Percentiles rank a stretch among this genome's conserved stretches.
These are phyloP conservation scores for Selene dorsalis DNA, from an alignment of 2,797 vertebrate species.

Conservation along the genomic window DNA sequence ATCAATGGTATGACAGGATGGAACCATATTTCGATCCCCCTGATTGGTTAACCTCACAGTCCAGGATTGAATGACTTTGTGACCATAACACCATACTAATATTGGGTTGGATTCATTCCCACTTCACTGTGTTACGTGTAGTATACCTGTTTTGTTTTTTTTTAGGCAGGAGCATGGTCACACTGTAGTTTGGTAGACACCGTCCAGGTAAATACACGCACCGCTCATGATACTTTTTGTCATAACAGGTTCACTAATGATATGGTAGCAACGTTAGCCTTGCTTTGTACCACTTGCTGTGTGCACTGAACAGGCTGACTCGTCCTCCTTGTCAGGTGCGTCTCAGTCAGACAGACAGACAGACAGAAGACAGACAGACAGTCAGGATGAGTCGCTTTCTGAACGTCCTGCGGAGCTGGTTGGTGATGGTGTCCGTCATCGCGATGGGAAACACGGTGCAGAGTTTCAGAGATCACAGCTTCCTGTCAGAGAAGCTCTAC, in stretches of 20 bases:
- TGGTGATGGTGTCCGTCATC: conserved; percentile 95
- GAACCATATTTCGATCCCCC: conserved; percentile 41
- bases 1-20: conserved; percentile 69
- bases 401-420: conserved; percentile 94
- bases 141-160: not conserved
- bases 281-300: not conserved
- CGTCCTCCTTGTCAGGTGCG: conserved; percentile 51
- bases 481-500: conserved; percentile 96
- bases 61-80: conserved; percentile 24
- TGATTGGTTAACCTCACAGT: conserved; percentile 71
- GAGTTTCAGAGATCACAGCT: conserved; percentile 95
- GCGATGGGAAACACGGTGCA: conserved; percentile 94
- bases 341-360: conserved; percentile 42
- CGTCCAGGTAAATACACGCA: conserved; percentile 50
- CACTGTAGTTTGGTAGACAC: conserved; percentile 24
- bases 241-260: not conserved
- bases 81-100: not conserved
- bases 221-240: not conserved
- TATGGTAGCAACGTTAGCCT: conserved; percentile 17
- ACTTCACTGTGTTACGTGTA: not conserved
- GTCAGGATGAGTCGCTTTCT: conserved; percentile 91
- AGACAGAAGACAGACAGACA: conserved; percentile 9
- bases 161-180: conserved; percentile 9
- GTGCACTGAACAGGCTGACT: not conserved
- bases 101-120: conserved; percentile 10